These are phyloP conservation scores for Lutjanus erythropterus DNA, from an alignment of 2,113 vertebrate species.

Conservation along the genomic window DNA sequence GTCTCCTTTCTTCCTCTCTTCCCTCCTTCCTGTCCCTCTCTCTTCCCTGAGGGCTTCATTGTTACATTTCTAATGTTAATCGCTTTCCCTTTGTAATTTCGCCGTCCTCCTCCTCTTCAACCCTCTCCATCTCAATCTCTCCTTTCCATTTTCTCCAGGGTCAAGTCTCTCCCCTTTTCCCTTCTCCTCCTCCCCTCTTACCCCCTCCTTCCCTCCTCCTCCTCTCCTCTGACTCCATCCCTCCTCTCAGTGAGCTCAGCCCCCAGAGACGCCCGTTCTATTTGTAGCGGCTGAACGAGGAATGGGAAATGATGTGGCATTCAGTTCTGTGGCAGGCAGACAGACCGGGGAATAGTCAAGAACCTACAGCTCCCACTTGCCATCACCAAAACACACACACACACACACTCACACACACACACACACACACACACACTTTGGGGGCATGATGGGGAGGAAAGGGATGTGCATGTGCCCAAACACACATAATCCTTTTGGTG, in stretches of 20 bases:
- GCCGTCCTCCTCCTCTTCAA: conserved; percentile 3
- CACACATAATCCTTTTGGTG: conserved; percentile 53
- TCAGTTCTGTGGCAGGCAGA: conserved; percentile 54
- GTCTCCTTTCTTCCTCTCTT: neutral
- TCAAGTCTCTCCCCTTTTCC: conserved; percentile 15
- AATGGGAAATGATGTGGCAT: conserved; percentile 72
- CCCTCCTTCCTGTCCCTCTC: neutral
- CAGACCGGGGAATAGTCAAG: conserved; percentile 48
- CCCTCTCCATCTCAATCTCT: conserved; percentile 20
- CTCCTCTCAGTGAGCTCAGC: conserved; percentile 51
- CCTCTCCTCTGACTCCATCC: conserved; percentile 42
- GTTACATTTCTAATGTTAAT: conserved; percentile 64
- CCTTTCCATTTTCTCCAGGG: conserved; percentile 53
- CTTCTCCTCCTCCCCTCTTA: neutral
- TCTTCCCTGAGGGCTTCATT: conserved; percentile 16
- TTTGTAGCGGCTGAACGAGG: conserved; percentile 74
- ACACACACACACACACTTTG: neutral
- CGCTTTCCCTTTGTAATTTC: conserved; percentile 51
- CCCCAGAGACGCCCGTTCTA: conserved; percentile 72
- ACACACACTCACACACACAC: neutral
- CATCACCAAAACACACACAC: conserved; percentile 22
- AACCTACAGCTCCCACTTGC: conserved; percentile 15
- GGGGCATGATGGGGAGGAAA: conserved; percentile 4
- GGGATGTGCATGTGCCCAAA: conserved; percentile 19
- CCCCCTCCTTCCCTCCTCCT: neutral